These are phyloP conservation scores for Eristalinus aeneus DNA, from an alignment of 2,888 invertebrate genomes.

Conservation along the genomic window DNA sequence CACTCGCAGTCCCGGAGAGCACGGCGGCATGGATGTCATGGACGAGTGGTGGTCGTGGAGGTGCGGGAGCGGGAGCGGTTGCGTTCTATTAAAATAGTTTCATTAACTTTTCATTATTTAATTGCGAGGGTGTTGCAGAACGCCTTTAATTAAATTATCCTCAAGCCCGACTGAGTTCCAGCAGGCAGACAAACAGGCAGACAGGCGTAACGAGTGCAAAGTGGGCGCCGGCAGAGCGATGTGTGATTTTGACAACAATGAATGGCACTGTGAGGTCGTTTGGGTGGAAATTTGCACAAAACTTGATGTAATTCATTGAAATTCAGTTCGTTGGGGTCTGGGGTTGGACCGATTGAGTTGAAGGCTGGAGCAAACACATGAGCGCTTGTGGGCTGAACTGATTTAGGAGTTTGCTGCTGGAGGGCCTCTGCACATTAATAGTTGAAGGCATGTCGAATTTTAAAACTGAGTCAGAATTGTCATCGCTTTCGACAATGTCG, in stretches of 20 bases:
- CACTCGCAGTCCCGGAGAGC: neutral
- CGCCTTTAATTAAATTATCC: slow-evolving; percentile 41
- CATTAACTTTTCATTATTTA: slow-evolving; percentile 46
- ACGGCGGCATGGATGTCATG: no score
- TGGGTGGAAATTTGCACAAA: neutral
- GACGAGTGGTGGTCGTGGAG: neutral
- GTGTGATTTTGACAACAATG: neutral
- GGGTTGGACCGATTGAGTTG: no score
- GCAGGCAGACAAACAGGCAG: neutral
- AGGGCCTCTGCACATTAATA: no score
- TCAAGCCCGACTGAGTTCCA: neutral
- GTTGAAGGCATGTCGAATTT: no score
- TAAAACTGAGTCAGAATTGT: no score
- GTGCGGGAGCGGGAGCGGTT: neutral
- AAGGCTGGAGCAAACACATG: no score
- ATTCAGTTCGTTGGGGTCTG: neutral
- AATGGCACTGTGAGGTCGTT: neutral
- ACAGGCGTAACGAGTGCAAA: neutral
- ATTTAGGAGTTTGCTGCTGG: no score
- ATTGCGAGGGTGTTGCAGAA: slow-evolving; percentile 12
- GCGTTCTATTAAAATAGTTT: slow-evolving; percentile 33
- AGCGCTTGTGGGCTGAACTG: no score
- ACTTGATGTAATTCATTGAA: neutral
- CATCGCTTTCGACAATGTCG: no score
- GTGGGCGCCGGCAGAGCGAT: neutral